Evolutionary conservation across 2,888 invertebrate species (phyloP).

Genomic region (Xanthorhoe spadicearia): DNA sequence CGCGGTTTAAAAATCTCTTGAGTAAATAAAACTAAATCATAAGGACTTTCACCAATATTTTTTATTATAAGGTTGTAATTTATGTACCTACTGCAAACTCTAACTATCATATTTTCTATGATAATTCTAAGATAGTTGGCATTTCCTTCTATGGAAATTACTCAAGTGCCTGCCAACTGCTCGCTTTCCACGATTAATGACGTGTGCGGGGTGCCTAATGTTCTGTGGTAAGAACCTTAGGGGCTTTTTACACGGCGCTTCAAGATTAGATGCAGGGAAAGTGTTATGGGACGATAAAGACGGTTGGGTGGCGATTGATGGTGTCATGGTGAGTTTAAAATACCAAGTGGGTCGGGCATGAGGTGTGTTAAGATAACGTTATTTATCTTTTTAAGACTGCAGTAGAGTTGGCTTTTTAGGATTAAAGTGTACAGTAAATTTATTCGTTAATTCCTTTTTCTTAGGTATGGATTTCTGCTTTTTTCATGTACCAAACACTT

Average conservation of each 20-base stretch:
- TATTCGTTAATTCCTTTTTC: too few species aligned
- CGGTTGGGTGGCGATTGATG: constrained; percentile 17
- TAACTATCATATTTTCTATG: neutral
- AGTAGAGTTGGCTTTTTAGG: too few species aligned
- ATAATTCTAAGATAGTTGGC: constrained; percentile 14
- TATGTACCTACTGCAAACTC: too few species aligned
- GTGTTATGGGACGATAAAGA: constrained; percentile 23
- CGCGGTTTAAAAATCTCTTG: too few species aligned
- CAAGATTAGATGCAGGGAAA: constrained; percentile 33
- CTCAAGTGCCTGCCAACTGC: constrained; percentile 53
- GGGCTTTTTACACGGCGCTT: constrained; percentile 30
- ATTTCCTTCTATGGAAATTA: constrained; percentile 18
- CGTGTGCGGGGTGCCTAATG: constrained; percentile 41
- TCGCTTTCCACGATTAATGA: constrained; percentile 57
- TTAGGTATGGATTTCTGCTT: too few species aligned
- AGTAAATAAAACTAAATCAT: too few species aligned
- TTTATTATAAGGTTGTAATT: too few species aligned
- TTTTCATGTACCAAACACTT: too few species aligned
- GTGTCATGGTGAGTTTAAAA: constrained; percentile 4
- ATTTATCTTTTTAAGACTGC: constrained; percentile 1
- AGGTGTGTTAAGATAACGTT: neutral
- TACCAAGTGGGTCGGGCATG: neutral
- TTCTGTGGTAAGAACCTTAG: constrained; percentile 26
- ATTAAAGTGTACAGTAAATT: too few species aligned
- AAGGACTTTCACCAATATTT: too few species aligned